These are phyloP conservation scores for Neosalanx taihuensis DNA, from an alignment of 2,797 vertebrate species.

Conservation along the genomic window DNA sequence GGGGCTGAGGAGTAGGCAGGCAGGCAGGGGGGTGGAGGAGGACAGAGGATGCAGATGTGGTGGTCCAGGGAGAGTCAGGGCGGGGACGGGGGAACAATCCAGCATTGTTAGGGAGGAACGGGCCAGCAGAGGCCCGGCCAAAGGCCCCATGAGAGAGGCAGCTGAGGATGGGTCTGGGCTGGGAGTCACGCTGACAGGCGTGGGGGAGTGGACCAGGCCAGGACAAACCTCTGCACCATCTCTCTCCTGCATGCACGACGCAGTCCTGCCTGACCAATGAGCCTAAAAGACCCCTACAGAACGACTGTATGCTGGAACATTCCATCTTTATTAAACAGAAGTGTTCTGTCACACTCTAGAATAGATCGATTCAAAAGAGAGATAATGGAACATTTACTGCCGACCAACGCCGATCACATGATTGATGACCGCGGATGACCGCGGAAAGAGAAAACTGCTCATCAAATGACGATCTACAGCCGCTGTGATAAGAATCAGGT, in stretches of 20 bases:
- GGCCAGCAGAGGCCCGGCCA: conserved; percentile 38
- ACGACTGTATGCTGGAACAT: background rate
- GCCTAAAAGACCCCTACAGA: background rate
- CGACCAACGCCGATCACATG: conserved; percentile 6
- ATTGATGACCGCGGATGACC: conserved; percentile 12
- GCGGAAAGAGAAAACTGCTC: conserved; percentile 6
- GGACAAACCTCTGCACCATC: background rate
- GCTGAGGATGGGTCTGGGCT: conserved; percentile 55
- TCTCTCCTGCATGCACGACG: background rate
- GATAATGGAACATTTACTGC: background rate
- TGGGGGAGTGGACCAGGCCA: background rate
- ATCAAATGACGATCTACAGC: conserved; percentile 6
- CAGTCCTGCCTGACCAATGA: background rate
- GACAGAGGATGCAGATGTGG: conserved; percentile 73
- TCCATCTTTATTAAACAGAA: conserved; percentile 4
- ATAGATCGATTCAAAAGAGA: conserved; percentile 2
- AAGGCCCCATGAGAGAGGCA: conserved; percentile 59
- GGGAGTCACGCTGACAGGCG: conserved; percentile 25
- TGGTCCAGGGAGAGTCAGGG: conserved; percentile 52
- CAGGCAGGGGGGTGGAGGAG: conserved; percentile 42
- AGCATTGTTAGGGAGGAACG: conserved; percentile 69
- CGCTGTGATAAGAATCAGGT: conserved; percentile 22
- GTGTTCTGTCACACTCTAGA: conserved; percentile 9
- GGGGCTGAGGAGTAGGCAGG: conserved; percentile 37
- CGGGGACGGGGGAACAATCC: conserved; percentile 70